Evolutionary conservation across 1,140 invertebrate species (phyloP), one percentile per base, ranked within the genome.

Genomic region (Drosophila varians): DNA sequence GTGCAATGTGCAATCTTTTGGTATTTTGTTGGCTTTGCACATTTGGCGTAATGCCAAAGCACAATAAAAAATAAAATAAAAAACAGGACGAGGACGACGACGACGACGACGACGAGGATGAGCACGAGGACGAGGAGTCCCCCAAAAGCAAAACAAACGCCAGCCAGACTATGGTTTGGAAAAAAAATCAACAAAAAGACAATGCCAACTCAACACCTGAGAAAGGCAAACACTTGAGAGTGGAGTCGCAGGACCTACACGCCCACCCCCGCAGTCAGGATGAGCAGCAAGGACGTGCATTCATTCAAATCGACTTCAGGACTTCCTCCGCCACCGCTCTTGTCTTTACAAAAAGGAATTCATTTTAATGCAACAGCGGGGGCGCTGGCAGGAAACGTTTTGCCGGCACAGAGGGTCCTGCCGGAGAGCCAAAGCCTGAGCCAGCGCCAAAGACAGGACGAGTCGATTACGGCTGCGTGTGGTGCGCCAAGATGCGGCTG

Each of bases 1-100:
- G 77, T 87, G 77, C 82, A 88, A 77, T 77, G 82, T 87, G 83
- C 82, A 87, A 87, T 87, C 82, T 87, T 87, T 87, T 82, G 83
- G 83, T 87, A 87, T 87, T 87, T 87, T 87, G 82, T 87, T 87
- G 82, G 82, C 82, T 87, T 87, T 87, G 74, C 74, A 82, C 77
- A 88, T 87, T 87, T 87, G 82, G 82, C 83, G 57, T 87, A 87
- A 87, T 82, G 82, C 82, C 82, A 87, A 87, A 64, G 68, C 77
- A 74, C 53, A 58, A 62, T 36, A 72, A 43, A 55, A 38, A 61
- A 36, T 47, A 54, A 11, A 38, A 51, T 14, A 21, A n/a, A 7
- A 11, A 16, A 6, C 25, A 11, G 25, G 12, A 12, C 21, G 12
- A 9, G 36, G 11, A 31, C n/a, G n/a, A n/a, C n/a, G n/a, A n/a